Evolutionary conservation across 1,140 invertebrate species (phyloP).

Genomic region (Leptopilina boulardi): DNA sequence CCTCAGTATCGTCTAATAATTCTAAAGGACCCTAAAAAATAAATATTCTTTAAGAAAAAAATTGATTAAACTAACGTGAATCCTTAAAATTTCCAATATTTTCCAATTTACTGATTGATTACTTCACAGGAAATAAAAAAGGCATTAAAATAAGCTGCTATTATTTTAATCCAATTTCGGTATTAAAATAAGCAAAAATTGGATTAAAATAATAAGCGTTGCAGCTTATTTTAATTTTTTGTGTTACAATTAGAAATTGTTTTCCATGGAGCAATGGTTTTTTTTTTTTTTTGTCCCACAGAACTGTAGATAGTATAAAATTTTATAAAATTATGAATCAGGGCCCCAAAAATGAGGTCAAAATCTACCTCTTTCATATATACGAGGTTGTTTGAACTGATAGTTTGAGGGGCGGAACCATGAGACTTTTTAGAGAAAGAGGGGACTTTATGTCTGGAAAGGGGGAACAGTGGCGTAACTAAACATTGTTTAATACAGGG

Average conservation of each 20-base stretch:
- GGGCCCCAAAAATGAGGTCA: constrained; percentile 15
- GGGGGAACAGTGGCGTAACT: constrained; percentile 29
- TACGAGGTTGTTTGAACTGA: constrained; percentile 17
- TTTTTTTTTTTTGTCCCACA: background rate
- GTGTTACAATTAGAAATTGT: too few species aligned
- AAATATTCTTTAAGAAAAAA: background rate
- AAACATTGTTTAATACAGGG: background rate
- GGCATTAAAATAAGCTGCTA: too few species aligned
- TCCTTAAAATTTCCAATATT: too few species aligned
- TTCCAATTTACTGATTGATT: too few species aligned
- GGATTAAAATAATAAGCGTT: too few species aligned
- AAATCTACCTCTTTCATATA: constrained; percentile 29
- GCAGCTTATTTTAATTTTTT: too few species aligned
- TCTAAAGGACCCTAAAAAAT: background rate
- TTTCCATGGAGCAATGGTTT: background rate
- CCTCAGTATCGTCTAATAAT: background rate
- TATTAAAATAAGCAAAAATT: too few species aligned
- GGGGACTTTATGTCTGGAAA: background rate
- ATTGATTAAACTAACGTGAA: too few species aligned
- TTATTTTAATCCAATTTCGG: too few species aligned
- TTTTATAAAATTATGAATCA: background rate
- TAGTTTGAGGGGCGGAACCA: constrained; percentile 21
- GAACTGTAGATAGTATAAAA: too few species aligned
- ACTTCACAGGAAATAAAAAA: too few species aligned
- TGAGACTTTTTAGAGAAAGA: constrained; percentile 17